phyloP scores from a whole-genome alignment of 2,797 vertebrate genomes.

The Cheirogaleus major region DNA sequence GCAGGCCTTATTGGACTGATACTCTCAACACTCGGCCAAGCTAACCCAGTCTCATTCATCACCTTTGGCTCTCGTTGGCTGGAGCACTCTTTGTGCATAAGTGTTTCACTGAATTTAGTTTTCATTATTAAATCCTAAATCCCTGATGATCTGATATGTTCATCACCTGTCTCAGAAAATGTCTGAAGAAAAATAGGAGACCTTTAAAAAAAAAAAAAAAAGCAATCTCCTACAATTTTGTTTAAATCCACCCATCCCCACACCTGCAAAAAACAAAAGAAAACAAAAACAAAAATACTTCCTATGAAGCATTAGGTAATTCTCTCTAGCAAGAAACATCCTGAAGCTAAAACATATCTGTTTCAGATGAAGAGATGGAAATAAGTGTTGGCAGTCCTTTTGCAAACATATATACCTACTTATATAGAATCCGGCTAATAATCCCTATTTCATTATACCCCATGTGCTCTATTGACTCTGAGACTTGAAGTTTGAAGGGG shows the following conservation, averaged over 20 bases:
- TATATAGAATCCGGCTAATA: not conserved
- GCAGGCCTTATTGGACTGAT: not conserved
- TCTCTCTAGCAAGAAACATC: not conserved
- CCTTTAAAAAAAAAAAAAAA: not conserved
- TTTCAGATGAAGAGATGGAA: not conserved
- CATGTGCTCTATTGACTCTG: not conserved
- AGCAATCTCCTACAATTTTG: not conserved
- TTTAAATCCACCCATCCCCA: not conserved
- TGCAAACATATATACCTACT: not conserved
- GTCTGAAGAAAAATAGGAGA: not conserved
- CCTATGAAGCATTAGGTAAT: not conserved
- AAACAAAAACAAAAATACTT: not conserved
- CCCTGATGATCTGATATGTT: not conserved
- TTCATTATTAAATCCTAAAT: conserved; percentile 30
- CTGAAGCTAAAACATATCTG: not conserved
- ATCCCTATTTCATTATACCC: not conserved
- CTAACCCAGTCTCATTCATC: not conserved
- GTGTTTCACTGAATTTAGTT: not conserved
- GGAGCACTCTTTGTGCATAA: not conserved
- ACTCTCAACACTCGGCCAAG: not conserved
- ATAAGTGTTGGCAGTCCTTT: not conserved
- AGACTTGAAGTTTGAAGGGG: not conserved
- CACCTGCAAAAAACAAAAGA: not conserved
- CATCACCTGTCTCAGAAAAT: conserved; percentile 19
- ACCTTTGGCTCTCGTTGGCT: not conserved